Evolutionary conservation across 2,888 invertebrate genomes (phyloP).

Genomic region (Lasioglossum marginatum): DNA sequence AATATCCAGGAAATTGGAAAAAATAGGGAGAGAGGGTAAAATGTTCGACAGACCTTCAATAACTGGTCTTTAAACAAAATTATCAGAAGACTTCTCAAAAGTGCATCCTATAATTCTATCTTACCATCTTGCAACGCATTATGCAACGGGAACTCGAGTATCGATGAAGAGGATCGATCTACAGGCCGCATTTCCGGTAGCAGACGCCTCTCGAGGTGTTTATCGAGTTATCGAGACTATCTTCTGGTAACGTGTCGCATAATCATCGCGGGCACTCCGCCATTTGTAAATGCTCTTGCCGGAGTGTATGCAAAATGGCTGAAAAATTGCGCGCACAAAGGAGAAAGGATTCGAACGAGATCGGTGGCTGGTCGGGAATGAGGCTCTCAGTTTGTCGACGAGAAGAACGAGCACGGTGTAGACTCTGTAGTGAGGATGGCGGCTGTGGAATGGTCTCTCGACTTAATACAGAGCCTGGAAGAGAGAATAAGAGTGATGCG

Average conservation of each 20-base stretch:
- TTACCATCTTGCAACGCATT: not conserved
- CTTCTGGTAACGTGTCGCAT: not conserved
- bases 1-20: not conserved
- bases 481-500: not conserved
- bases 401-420: constrained; percentile 13
- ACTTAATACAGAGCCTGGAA: not conserved
- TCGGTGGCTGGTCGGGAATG: not conserved
- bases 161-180: constrained; percentile 5
- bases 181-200: not conserved
- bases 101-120: not conserved
- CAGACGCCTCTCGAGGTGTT: not conserved
- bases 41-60: not conserved
- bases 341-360: constrained; percentile 34
- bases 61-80: not conserved
- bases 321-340: constrained; percentile 47
- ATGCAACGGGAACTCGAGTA: constrained; percentile 4
- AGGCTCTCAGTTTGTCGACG: constrained; percentile 6
- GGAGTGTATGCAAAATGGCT: constrained; percentile 47
- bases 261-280: constrained; percentile 14
- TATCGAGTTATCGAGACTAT: constrained; percentile 15
- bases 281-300: not conserved
- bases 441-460: not conserved
- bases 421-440: not conserved
- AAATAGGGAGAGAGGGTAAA: not conserved
- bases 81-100: not conserved